phyloP scores from a whole-genome alignment of 1,140 invertebrate genomes.

The Papilio glaucus region DNA sequence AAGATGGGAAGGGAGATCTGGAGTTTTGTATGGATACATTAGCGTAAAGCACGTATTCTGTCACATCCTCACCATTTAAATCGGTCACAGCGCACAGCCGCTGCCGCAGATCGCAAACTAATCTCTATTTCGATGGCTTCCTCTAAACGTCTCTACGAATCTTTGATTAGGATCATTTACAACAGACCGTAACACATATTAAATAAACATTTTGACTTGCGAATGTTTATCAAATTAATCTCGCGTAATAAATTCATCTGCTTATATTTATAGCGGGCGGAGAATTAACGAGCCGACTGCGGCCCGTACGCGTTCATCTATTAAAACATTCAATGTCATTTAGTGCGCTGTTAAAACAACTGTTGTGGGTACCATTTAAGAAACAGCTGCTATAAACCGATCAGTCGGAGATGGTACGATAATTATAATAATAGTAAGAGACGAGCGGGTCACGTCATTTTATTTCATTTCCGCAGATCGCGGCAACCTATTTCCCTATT shows the following conservation, averaged over 20 bases:
- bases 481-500: too few species aligned
- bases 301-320: conserved; percentile 16
- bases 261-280: conserved; percentile 27
- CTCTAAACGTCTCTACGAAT: background rate
- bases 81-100: too few species aligned
- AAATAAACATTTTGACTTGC: conserved; percentile 37
- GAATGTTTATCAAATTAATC: conserved; percentile 37
- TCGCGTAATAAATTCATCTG: conserved; percentile 33
- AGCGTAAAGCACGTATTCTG: too few species aligned
- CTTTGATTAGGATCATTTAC: conserved; percentile 31
- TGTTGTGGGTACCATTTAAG: background rate
- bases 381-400: background rate
- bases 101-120: too few species aligned
- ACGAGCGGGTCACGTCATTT: too few species aligned
- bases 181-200: conserved; percentile 18
- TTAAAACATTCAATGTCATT: conserved; percentile 30
- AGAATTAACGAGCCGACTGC: conserved; percentile 22
- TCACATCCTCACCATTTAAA: too few species aligned
- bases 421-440: too few species aligned
- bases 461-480: background rate
- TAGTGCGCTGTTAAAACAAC: conserved; percentile 15
- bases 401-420: background rate
- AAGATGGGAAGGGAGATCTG: too few species aligned
- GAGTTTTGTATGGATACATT: too few species aligned
- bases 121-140: too few species aligned